Base-by-base conservation (phyloP, 2,888 invertebrate species). In the Palloptera scutellata region DNA sequence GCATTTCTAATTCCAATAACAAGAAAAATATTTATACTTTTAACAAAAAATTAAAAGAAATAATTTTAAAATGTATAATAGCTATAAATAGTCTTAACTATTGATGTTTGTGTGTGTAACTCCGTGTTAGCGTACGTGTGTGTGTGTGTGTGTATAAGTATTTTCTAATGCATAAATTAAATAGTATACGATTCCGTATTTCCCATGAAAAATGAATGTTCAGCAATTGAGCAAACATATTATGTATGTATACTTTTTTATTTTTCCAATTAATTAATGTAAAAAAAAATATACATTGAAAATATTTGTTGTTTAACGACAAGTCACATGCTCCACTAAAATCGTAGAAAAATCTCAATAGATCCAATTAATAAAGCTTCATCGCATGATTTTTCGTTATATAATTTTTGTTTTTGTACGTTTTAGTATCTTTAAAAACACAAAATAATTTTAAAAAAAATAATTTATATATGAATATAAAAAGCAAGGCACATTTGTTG, bases 291-390 rank as follows among this genome's bases (percentile, higher is more conserved):
- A n/a, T n/a, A n/a, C 9, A 54, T 17, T 20, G 48, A 48, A 10
- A 30, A 30, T 17, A 17, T 42, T 42, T 55, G 55, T 51, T 54
- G 51, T 10, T 15, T 54, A 65, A 53, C 53, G 51, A 52, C 40
- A 60, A 53, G 20, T 62, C 65, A 64, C 74, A 74, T 74, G 73
- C 74, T 73, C 69, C 61, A 67, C 73, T 74, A 73, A 70, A 66
- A 61, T 30, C 30, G 30, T 30, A 30, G 30, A 30, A 30, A 30
- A 30, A 30, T 30, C 30, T 30, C 30, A 30, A 6, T 11, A 55
- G 20, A 55, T 20, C n/a, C 30, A 55, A 30, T 19, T 20, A 55
- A 13, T 12, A 30, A 55, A 9, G 12, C 30, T 55, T 30, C 30
- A 30, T 30, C 20, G 17, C 30, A 30, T 20, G 30, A 55, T 55